These are phyloP conservation scores for Callithrix jacchus DNA, from an alignment of 2,113 vertebrate species.

Conservation along the genomic window DNA sequence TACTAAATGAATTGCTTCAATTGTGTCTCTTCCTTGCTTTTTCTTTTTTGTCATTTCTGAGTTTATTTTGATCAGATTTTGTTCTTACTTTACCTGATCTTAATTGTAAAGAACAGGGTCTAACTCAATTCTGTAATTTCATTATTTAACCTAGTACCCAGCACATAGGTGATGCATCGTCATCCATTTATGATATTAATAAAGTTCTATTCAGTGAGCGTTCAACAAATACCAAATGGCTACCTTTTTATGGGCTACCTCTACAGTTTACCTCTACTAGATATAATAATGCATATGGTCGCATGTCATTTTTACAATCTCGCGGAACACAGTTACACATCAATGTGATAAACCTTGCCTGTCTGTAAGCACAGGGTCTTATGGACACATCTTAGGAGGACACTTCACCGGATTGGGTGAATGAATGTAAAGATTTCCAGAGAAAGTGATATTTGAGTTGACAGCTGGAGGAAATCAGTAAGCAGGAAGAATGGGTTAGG, in stretches of 20 bases:
- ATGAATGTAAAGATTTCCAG: constrained; percentile 1
- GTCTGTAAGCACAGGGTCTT: neutral
- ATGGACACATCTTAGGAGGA: neutral
- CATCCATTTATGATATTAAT: neutral
- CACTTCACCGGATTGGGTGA: neutral
- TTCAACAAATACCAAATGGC: neutral
- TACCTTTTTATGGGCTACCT: neutral
- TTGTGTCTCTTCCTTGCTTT: neutral
- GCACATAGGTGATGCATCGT: neutral
- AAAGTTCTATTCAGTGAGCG: neutral
- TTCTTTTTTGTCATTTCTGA: neutral
- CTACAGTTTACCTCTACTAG: neutral
- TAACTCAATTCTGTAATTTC: neutral
- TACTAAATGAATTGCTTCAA: neutral
- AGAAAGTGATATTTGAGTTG: neutral
- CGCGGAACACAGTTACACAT: neutral
- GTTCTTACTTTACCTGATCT: constrained; percentile 12
- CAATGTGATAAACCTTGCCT: neutral
- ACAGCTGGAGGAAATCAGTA: neutral
- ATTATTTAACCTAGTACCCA: neutral
- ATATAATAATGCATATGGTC: neutral
- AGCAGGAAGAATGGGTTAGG: neutral
- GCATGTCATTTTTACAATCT: neutral
- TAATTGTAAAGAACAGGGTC: neutral
- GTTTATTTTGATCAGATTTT: neutral